Percentiles rank a stretch among this genome's conserved stretches.
Conservation (phyloP, 2,113 vertebrate genomes). For the Corythornis vintsioides region DNA sequence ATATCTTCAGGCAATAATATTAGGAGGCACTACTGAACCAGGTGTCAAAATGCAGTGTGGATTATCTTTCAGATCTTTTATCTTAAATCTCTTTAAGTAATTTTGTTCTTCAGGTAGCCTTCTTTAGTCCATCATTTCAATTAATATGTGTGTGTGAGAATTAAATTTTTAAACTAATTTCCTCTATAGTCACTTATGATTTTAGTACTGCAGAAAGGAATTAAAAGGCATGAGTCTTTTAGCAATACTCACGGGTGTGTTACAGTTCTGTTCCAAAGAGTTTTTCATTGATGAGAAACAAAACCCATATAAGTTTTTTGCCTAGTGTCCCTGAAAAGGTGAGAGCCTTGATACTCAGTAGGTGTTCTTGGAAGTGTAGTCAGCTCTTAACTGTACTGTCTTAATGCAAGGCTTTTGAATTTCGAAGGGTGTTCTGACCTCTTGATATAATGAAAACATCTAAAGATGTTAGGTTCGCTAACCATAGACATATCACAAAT, state of each 20-base stretch:
- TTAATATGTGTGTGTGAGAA: neutral
- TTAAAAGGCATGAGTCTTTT: neutral
- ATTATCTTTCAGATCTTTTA: neutral
- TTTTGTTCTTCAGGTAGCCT: neutral
- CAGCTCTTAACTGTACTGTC: neutral
- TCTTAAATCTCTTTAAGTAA: neutral
- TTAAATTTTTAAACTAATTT: slow-evolving; percentile 20
- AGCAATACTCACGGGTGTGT: neutral
- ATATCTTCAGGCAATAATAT: neutral
- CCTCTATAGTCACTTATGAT: neutral
- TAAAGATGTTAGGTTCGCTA: neutral
- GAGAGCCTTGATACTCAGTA: neutral
- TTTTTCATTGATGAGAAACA: neutral
- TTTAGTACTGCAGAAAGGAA: slow-evolving; percentile 6
- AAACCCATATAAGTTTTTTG: neutral
- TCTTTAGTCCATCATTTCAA: neutral
- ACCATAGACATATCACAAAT: neutral
- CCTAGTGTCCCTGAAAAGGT: neutral
- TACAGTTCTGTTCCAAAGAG: neutral
- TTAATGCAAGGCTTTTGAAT: neutral
- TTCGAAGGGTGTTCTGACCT: neutral
- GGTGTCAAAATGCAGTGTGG: neutral
- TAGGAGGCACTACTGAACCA: neutral
- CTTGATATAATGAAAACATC: neutral
- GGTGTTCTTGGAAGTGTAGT: neutral